Conservation (phyloP, 1,140 invertebrate species). For the Galleria mellonella region DNA sequence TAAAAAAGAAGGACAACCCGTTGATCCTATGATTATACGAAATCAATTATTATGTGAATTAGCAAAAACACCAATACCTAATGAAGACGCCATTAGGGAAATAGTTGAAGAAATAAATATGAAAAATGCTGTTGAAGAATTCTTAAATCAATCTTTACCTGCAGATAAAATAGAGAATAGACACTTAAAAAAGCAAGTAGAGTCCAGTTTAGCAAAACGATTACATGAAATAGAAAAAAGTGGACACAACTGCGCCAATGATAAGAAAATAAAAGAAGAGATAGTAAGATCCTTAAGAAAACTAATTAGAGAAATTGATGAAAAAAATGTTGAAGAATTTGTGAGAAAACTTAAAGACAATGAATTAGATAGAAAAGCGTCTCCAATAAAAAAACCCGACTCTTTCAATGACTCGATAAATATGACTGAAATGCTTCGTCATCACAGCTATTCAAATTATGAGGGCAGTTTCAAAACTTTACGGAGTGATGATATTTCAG, state of each 20-base stretch:
- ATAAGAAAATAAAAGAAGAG: conserved; percentile 27
- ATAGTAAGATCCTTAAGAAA: conserved; percentile 24
- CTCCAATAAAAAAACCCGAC: conserved; percentile 2
- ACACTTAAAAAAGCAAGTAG: conserved; percentile 15
- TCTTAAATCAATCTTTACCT: conserved; percentile 21
- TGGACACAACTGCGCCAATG: conserved; percentile 15
- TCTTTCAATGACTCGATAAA: not conserved
- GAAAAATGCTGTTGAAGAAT: conserved; percentile 25
- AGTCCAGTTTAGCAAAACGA: conserved; percentile 21
- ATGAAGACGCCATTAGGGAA: conserved; percentile 12
- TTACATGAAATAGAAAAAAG: conserved; percentile 23
- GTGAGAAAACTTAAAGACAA: conserved; percentile 20
- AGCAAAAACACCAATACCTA: conserved; percentile 24
- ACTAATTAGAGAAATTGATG: conserved; percentile 14
- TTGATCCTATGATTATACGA: conserved; percentile 18
- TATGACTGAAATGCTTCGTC: not conserved
- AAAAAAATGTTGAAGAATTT: conserved; percentile 17
- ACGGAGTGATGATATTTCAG: too few species aligned
- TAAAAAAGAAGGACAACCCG: not conserved
- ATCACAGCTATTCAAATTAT: not conserved
- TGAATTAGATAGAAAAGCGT: conserved; percentile 12
- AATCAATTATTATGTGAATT: conserved; percentile 39
- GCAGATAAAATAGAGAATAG: conserved; percentile 9
- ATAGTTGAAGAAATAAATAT: conserved; percentile 34
- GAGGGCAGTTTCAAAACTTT: too few species aligned